A percentile compares a stretch with the other conserved stretches of the same genome.
Conservation (phyloP, 2,113 vertebrate genomes). For the Pteruthius melanotis region DNA sequence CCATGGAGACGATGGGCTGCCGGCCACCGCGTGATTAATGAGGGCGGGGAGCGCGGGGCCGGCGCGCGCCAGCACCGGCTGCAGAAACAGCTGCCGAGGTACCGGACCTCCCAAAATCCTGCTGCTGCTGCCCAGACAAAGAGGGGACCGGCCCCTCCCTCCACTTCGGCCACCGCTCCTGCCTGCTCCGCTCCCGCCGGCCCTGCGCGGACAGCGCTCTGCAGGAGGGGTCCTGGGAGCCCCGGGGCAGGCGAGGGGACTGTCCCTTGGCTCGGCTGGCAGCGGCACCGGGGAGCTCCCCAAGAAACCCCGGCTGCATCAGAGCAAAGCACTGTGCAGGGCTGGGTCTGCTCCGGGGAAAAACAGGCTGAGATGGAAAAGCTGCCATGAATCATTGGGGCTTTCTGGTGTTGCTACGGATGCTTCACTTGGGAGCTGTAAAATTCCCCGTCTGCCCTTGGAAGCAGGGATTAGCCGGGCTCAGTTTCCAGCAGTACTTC, state of each 20-base stretch:
- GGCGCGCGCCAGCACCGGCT: background rate
- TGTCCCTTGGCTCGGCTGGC: background rate
- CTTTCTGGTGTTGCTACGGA: background rate
- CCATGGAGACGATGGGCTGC: background rate
- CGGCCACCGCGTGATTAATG: background rate
- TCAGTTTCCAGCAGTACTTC: background rate
- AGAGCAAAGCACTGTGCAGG: rapidly evolving
- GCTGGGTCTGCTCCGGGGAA: background rate
- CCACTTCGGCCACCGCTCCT: background rate
- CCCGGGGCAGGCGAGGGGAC: rapidly evolving
- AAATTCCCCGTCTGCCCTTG: background rate
- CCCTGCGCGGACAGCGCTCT: background rate
- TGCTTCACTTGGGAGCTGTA: background rate
- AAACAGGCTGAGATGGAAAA: background rate
- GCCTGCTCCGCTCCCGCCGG: background rate
- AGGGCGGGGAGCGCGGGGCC: background rate
- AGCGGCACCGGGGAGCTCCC: rapidly evolving
- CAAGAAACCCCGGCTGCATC: rapidly evolving
- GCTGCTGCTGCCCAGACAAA: slow-evolving; percentile 25
- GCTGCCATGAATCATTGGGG: background rate
- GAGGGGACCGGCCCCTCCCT: background rate
- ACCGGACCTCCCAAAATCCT: slow-evolving; percentile 33
- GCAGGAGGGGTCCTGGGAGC: background rate
- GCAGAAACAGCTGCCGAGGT: slow-evolving; percentile 12
- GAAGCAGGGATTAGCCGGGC: background rate